Evolutionary conservation across 2,888 invertebrate species (phyloP), one percentile per base, ranked within the genome.

Genomic region (Eristalis intricaria): DNA sequence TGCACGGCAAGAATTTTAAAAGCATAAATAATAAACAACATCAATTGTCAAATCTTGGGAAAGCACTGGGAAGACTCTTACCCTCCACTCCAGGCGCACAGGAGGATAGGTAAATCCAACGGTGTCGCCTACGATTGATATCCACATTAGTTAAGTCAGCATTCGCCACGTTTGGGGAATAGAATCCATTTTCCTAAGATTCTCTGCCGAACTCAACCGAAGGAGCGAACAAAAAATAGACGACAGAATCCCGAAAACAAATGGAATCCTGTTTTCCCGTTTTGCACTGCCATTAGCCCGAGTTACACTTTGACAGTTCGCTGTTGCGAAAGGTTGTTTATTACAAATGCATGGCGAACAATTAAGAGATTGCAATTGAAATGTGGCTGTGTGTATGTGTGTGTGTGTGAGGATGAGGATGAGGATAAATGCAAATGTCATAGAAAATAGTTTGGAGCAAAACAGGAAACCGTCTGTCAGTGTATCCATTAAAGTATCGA

Each of bases 321-420:
- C 32, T 56, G 78, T 70, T 56, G 65, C 60, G 74, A 50, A 77
- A 78, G 65, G 69, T 40, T 71, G 65, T 83, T 1, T 32, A 84
- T 87, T 83, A 80, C 64, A 87, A 87, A 84, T 87, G 87, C 84
- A 87, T 73, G 84, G 79, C 68, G 64, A 75, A 87, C 87, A 87
- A 87, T 87, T 87, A 87, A 80, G 71, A 79, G 76, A 87, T 87
- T 87, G 84, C 87, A 87, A 19, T 75, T 69, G 63, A 56, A 78
- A 50, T 71, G 26, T 26, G 3, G 2, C 4, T 22, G 23, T 1
- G 13, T 26, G 26, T 74, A 26, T 66, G 43, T 26, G 11, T 58
- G 19, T 22, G 23, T 0, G 13, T 26, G 60, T 78, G 32, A 63
- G 43, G 13, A 58, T 29, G 61, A 29, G 35, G 26, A 23, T 4